A percentile compares a stretch with the other conserved stretches of the same genome.
phyloP scores from a whole-genome alignment of 2,888 invertebrate species.

The Epinotia ramella region DNA sequence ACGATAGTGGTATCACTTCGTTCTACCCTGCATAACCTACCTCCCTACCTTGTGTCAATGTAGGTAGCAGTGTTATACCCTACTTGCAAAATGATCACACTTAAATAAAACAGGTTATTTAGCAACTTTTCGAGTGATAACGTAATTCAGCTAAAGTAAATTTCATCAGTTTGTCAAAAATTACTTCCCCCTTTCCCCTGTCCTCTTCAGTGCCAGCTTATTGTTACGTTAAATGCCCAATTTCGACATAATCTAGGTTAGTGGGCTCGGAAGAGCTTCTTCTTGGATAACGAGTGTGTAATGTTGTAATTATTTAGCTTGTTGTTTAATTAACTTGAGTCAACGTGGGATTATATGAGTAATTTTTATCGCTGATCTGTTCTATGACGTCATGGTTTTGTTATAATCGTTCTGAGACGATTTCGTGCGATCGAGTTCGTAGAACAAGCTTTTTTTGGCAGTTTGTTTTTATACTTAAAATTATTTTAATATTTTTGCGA shows the following conservation, averaged over 20 bases:
- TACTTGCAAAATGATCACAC: neutral
- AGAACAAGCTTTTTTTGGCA: neutral
- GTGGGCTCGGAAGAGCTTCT: conserved; percentile 54
- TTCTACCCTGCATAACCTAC: no score
- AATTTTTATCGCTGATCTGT: conserved; percentile 7
- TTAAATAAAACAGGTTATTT: neutral
- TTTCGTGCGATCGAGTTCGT: neutral
- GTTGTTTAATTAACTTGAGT: conserved; percentile 27
- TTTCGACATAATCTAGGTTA: conserved; percentile 60
- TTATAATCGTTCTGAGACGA: neutral
- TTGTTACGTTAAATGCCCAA: conserved; percentile 49
- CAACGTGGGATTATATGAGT: conserved; percentile 24
- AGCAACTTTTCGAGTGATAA: neutral
- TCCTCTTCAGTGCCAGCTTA: conserved; percentile 26
- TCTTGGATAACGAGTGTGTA: conserved; percentile 49
- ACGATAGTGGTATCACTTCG: no score
- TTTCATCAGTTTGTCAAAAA: conserved; percentile 37
- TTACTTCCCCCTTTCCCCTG: conserved; percentile 31
- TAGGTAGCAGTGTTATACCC: neutral
- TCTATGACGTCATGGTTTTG: conserved; percentile 13
- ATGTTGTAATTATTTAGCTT: conserved; percentile 38
- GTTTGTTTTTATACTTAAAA: neutral
- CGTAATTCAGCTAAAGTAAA: conserved; percentile 24
- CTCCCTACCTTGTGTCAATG: no score
- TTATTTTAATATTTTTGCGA: neutral